Percentiles rank a stretch among this genome's conserved stretches.
Evolutionary conservation across 37 sponge, comb jelly and placozoan species (phyloP).

Genomic region (Cladorhizidae sp.): DNA sequence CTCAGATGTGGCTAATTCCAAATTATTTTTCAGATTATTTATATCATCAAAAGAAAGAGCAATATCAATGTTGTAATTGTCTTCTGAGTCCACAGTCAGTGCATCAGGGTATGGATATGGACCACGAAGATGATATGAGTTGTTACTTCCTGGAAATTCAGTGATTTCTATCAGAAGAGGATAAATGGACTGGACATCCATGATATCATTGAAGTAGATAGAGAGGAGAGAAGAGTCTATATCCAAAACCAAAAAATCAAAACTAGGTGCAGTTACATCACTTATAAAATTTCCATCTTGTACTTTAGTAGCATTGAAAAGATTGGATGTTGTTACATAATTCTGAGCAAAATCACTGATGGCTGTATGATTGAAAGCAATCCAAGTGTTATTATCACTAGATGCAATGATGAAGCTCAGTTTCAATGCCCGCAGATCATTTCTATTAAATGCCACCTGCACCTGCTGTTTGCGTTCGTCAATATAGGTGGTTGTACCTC

Average conservation of each 20-base stretch:
- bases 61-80: conserved; percentile 59
- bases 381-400: conserved; percentile 49
- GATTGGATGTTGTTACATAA: conserved; percentile 55
- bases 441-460: conserved; percentile 54
- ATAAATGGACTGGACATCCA: conserved; percentile 53
- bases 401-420: conserved; percentile 52
- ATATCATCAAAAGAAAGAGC: conserved; percentile 57
- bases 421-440: conserved; percentile 71
- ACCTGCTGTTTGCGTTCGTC: conserved; percentile 71
- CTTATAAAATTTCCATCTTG: conserved; percentile 36
- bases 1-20: conserved; percentile 65
- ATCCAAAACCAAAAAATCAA: conserved; percentile 68
- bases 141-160: conserved; percentile 38
- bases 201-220: conserved; percentile 81
- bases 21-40: conserved; percentile 71
- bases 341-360: conserved; percentile 73
- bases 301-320: conserved; percentile 51
- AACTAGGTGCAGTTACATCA: conserved; percentile 69
- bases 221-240: conserved; percentile 64
- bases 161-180: conserved; percentile 54
- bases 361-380: conserved; percentile 62
- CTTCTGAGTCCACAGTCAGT: conserved; percentile 21
- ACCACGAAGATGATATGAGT: conserved; percentile 56
- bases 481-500: conserved; percentile 65
- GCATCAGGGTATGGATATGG: conserved; percentile 32